These are phyloP conservation scores for Pholis gunnellus DNA, from an alignment of 2,113 vertebrate genomes.

Conservation along the genomic window DNA sequence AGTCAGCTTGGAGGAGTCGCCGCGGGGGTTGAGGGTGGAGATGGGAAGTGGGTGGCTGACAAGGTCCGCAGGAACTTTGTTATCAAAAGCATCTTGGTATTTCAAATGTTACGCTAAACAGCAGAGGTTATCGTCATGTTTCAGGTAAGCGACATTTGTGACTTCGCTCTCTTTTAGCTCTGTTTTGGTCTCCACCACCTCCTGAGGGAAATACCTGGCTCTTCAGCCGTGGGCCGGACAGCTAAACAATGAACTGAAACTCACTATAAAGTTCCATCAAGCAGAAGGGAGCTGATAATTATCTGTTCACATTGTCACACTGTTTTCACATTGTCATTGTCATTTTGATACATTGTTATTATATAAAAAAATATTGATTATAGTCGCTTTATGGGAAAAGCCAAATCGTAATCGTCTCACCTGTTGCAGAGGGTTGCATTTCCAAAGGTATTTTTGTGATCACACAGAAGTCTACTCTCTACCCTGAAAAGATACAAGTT, in stretches of 20 bases:
- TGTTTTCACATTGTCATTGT: conserved; percentile 11
- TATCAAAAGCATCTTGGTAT: conserved; percentile 64
- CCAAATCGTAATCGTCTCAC: background rate
- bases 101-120: conserved; percentile 24
- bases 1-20: conserved; percentile 68
- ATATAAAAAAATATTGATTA: conserved; percentile 21
- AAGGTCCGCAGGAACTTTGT: conserved; percentile 62
- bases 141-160: conserved; percentile 23
- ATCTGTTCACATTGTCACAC: conserved; percentile 4
- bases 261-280: background rate
- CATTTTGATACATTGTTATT: background rate
- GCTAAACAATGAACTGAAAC: background rate
- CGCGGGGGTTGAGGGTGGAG: conserved; percentile 43
- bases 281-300: background rate
- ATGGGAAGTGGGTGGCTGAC: conserved; percentile 56
- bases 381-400: conserved; percentile 2
- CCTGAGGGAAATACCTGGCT: background rate
- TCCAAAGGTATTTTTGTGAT: background rate
- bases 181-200: background rate
- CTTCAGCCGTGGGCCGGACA: background rate
- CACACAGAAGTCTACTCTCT: conserved; percentile 2
- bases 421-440: background rate
- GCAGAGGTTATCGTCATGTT: conserved; percentile 38
- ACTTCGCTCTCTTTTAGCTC: conserved; percentile 28
- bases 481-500: background rate